Conservation (phyloP, 2,113 vertebrate genomes). For the Ciconia maguari region DNA sequence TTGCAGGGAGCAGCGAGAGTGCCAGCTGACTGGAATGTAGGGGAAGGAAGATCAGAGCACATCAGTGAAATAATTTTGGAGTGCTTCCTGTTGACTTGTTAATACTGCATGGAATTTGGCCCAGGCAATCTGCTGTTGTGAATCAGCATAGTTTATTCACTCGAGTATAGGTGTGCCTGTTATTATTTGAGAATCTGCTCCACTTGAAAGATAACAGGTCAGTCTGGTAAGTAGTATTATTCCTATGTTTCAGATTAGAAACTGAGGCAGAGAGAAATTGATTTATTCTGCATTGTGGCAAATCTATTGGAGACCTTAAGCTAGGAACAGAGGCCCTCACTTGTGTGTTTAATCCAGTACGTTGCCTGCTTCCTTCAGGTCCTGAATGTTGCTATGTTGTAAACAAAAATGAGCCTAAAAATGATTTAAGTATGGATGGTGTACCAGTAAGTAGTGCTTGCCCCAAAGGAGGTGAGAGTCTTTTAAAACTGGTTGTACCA, state of each 20-base stretch:
- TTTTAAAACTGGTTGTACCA: not conserved
- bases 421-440: not conserved
- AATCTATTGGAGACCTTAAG: not conserved
- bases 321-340: not conserved
- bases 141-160: constrained; percentile 48
- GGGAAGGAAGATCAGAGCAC: not conserved
- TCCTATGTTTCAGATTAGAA: not conserved
- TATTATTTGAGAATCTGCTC: not conserved
- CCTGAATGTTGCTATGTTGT: not conserved
- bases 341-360: not conserved
- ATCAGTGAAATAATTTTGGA: constrained; percentile 40
- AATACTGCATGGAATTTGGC: constrained; percentile 45
- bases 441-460: not conserved
- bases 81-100: constrained; percentile 61
- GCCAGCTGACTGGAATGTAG: not conserved
- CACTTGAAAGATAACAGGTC: constrained; percentile 25
- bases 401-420: not conserved
- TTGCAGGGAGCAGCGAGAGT: not conserved
- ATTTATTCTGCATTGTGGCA: not conserved
- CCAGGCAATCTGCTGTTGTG: constrained; percentile 37
- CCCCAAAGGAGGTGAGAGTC: not conserved
- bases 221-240: not conserved
- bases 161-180: constrained; percentile 44
- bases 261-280: not conserved
- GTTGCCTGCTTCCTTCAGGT: not conserved